phyloP scores from a whole-genome alignment of 2,113 vertebrate genomes.

The Callionymus lyra region DNA sequence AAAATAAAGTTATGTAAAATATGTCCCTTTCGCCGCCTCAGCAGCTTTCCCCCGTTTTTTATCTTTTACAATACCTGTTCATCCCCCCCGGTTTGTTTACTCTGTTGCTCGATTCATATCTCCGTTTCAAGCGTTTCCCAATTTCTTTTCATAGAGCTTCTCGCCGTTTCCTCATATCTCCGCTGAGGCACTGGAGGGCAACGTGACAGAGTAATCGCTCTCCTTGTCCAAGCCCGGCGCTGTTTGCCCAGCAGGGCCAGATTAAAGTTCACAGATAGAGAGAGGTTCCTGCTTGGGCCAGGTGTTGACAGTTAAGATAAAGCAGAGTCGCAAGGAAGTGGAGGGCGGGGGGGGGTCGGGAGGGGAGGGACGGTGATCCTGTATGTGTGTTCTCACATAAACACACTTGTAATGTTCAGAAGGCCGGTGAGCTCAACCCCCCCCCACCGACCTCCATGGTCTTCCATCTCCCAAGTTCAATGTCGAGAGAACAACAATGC shows the following conservation, averaged over 20 bases:
- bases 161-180: slow-evolving; percentile 17
- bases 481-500: slow-evolving; percentile 62
- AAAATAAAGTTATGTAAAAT: too few relatives aligned
- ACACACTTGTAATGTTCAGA: slow-evolving; percentile 36
- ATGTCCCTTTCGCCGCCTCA: too few relatives aligned
- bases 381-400: slow-evolving; percentile 34
- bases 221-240: slow-evolving; percentile 44
- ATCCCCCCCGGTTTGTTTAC: too few relatives aligned
- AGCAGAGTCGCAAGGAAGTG: slow-evolving; percentile 55
- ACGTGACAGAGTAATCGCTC: slow-evolving; percentile 51
- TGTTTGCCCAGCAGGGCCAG: slow-evolving; percentile 66
- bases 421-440: slow-evolving; percentile 9
- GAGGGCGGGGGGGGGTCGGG: slow-evolving; percentile 36
- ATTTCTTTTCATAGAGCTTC: slow-evolving; percentile 15
- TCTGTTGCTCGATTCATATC: too few relatives aligned
- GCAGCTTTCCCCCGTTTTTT: not conserved
- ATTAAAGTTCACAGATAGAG: slow-evolving; percentile 68
- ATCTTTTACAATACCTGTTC: not conserved
- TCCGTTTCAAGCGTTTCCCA: slow-evolving; percentile 2
- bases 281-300: slow-evolving; percentile 64
- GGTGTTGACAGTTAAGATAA: slow-evolving; percentile 72
- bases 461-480: slow-evolving; percentile 58
- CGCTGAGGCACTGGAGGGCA: slow-evolving; percentile 41
- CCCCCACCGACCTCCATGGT: slow-evolving; percentile 3
- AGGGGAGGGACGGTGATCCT: slow-evolving; percentile 34